Percentiles rank a stretch among this genome's conserved stretches.
Evolutionary conservation across 2,888 invertebrate genomes (phyloP).

Genomic region (Phasia obesa): DNA sequence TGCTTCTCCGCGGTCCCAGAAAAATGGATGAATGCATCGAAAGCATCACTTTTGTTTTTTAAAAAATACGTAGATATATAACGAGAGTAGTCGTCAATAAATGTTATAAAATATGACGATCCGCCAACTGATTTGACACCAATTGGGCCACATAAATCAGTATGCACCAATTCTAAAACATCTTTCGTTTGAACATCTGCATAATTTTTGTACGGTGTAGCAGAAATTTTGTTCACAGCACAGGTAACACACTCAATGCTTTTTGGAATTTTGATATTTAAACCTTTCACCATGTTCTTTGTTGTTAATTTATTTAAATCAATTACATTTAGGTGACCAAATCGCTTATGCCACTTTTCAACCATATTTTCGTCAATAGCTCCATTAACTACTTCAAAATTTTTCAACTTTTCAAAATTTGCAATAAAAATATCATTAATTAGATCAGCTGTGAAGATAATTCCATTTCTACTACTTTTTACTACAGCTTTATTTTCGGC

Average conservation of each 20-base stretch:
- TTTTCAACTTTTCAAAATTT: background rate
- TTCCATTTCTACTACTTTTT: slow-evolving; percentile 28
- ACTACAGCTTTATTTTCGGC: background rate
- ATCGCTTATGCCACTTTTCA: slow-evolving; percentile 38
- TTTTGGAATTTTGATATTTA: slow-evolving; percentile 20
- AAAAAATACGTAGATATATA: slow-evolving; percentile 41
- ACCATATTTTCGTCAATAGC: slow-evolving; percentile 11
- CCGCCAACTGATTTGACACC: slow-evolving; percentile 33
- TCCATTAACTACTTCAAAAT: background rate
- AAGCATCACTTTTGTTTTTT: slow-evolving; percentile 49
- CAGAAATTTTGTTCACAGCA: slow-evolving; percentile 48
- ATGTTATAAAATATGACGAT: slow-evolving; percentile 22
- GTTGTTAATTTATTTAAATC: background rate
- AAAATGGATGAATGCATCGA: slow-evolving; percentile 46
- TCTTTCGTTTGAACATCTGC: background rate
- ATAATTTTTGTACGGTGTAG: slow-evolving; percentile 39
- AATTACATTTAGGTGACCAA: slow-evolving; percentile 5
- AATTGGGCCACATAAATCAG: slow-evolving; percentile 41
- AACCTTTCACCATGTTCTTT: slow-evolving; percentile 40
- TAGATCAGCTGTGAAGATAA: background rate
- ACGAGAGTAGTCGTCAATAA: slow-evolving; percentile 41
- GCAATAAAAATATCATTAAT: background rate
- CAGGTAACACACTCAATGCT: slow-evolving; percentile 52
- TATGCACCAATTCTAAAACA: slow-evolving; percentile 40
- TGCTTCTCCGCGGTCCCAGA: slow-evolving; percentile 44